phyloP scores from a whole-genome alignment of 2,888 invertebrate genomes.

The Seira ritae region DNA sequence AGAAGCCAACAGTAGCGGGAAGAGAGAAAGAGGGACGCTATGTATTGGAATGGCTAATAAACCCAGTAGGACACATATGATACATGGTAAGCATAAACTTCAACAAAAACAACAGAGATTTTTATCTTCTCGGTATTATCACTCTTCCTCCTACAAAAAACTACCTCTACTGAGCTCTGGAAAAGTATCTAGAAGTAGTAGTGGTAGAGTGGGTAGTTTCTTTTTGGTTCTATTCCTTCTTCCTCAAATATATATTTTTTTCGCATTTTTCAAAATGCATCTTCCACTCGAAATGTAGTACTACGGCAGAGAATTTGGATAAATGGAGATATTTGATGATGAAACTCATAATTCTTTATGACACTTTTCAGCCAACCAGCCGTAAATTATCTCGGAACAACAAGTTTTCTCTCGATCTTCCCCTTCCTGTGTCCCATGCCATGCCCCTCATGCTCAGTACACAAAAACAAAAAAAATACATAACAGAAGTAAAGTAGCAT shows the following conservation, averaged over 20 bases:
- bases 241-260: neutral
- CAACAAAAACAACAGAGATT: constrained; percentile 17
- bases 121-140: constrained; percentile 13
- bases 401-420: constrained; percentile 39
- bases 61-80: constrained; percentile 14
- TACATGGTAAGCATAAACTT: constrained; percentile 6
- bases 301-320: neutral
- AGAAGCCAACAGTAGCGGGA: neutral
- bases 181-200: too few species aligned
- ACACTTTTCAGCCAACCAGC: constrained; percentile 60
- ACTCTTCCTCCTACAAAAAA: neutral
- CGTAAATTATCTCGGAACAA: constrained; percentile 63
- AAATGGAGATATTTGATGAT: constrained; percentile 60
- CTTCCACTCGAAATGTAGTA: neutral
- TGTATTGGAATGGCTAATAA: constrained; percentile 3
- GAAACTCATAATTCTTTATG: constrained; percentile 65
- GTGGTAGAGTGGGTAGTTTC: neutral
- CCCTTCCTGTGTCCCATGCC: neutral
- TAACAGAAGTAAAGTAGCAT: constrained; percentile 5
- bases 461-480: constrained; percentile 26
- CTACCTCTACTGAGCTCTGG: neutral
- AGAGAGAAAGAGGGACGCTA: neutral
- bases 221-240: neutral
- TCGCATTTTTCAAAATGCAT: neutral
- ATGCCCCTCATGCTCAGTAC: neutral